Evolutionary conservation across 2,113 vertebrate genomes (phyloP), one percentile per base, ranked within the genome.

Genomic region (Hemichromis elongatus): DNA sequence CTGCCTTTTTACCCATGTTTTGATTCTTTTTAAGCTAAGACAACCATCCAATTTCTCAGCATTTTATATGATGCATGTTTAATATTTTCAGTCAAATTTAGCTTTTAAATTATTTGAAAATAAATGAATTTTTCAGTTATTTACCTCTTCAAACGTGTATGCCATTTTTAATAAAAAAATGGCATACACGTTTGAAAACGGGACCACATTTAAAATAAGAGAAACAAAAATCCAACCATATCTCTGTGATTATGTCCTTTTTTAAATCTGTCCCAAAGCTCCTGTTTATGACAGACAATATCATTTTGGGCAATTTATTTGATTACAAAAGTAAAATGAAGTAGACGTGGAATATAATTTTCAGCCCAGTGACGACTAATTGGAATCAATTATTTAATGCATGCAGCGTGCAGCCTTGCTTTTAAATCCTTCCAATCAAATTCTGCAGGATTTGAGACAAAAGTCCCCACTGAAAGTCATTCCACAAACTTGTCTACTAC

Each of bases 401-500:
- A 52, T 7, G 16, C 45, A 30, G 26, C 10, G 4, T 45, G 21
- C 33, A 4, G 9, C 35, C 11, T n/a, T 28, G 56, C 19, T 63
- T 54, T 84, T 16, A 59, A 50, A 83, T 7, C 52, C 26, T 56
- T 57, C 24, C 35, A 56, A 14, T 33, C 9, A 19, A 66, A 37
- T 52, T 7, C 40, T 26, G 9, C n/a, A 73, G 37, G 26, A 40
- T 56, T 12, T 35, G 12, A 77, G 33, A 21, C 30, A 55, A 77
- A 57, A 45, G 16, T 61, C 52, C 40, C 52, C 16, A 56, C 14
- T 53, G 26, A 82, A 52, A 21, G 52, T 84, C 77, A 56, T 56
- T 30, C 3, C 30, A 9, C 24, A 37, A n/a, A 30, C 18, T 52
- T 55, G 37, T 9, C 16, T 53, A 40, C 14, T 79, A 96, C 97